phyloP scores from a whole-genome alignment of 2,113 vertebrate genomes.

The Heliornis fulica region DNA sequence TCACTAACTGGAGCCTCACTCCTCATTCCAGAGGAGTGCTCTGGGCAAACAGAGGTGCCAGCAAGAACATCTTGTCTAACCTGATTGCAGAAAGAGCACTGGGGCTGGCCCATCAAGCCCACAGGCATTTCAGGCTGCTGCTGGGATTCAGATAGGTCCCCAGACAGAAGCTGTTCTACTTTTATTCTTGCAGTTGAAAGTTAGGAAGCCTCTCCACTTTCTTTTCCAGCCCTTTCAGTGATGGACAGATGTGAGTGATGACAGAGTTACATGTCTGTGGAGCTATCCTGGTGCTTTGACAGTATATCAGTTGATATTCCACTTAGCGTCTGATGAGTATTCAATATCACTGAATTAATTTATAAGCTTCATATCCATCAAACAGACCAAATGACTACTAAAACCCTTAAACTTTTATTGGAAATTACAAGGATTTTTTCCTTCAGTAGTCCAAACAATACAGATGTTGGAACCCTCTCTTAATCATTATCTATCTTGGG shows the following conservation, averaged over 20 bases:
- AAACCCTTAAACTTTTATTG: background rate
- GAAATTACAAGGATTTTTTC: background rate
- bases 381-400: background rate
- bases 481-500: background rate
- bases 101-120: background rate
- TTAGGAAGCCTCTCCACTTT: background rate
- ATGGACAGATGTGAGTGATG: background rate
- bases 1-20: background rate
- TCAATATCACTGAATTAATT: background rate
- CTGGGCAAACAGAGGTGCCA: background rate
- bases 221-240: background rate
- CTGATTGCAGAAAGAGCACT: background rate
- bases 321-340: background rate
- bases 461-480: background rate
- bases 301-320: background rate
- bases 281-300: background rate
- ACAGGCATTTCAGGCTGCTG: background rate
- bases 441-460: background rate
- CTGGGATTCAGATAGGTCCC: background rate
- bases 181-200: background rate
- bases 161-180: background rate
- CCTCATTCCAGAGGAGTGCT: background rate
- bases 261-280: fast-evolving
- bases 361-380: background rate
- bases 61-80: background rate